Conservation (phyloP, 2,113 vertebrate genomes). For the Penelope pileata region DNA sequence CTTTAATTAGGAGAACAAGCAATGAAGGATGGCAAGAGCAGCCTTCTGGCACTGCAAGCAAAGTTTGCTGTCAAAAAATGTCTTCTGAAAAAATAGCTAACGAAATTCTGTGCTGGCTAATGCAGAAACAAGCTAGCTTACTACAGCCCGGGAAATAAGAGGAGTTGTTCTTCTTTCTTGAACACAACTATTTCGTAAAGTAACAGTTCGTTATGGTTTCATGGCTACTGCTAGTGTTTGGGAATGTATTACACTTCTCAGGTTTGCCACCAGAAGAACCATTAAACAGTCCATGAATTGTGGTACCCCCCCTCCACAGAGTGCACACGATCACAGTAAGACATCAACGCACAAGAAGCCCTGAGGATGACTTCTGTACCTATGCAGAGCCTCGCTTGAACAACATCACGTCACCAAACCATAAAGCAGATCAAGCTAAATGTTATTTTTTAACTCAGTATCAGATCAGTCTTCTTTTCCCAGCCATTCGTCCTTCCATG, state of each 20-base stretch:
- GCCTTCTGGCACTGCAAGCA: neutral
- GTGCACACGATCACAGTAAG: neutral
- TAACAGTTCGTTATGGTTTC: fast-evolving
- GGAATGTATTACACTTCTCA: neutral
- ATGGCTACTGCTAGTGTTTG: neutral
- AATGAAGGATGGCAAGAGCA: neutral
- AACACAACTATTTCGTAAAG: neutral
- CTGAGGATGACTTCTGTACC: neutral
- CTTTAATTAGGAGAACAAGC: neutral
- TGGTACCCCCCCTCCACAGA: neutral
- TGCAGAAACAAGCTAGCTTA: neutral
- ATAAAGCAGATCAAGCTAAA: neutral
- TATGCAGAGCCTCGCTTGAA: neutral
- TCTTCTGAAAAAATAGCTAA: neutral
- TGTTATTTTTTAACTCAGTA: too few relatives aligned
- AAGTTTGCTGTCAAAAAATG: neutral
- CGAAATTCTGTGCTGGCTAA: neutral
- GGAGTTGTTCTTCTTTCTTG: neutral
- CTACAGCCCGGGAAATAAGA: neutral
- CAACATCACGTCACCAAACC: neutral
- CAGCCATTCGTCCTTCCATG: too few relatives aligned
- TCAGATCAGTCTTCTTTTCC: too few relatives aligned
- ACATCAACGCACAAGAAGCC: fast-evolving
- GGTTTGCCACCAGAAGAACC: neutral
- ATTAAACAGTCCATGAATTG: neutral